Conservation (phyloP, 1,140 invertebrate genomes). For the Sesamia nonagrioides region DNA sequence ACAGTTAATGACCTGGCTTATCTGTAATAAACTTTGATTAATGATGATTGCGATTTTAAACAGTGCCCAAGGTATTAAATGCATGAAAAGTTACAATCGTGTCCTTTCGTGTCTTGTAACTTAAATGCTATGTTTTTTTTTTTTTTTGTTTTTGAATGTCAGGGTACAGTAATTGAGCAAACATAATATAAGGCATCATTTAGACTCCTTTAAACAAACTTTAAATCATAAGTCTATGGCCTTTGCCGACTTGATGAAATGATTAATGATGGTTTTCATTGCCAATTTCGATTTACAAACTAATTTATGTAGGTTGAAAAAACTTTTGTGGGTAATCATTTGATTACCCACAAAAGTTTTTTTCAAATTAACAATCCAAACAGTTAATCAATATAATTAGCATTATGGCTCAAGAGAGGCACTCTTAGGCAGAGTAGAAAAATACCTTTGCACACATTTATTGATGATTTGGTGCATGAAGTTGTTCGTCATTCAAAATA, state of each 20-base stretch:
- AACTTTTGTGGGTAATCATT: too few relatives aligned
- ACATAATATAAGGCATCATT: neutral
- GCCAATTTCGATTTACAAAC: neutral
- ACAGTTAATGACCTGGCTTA: constrained; percentile 5
- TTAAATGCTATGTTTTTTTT: neutral
- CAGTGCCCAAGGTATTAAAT: neutral
- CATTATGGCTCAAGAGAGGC: too few relatives aligned
- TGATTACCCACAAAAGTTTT: too few relatives aligned
- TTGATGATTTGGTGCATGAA: too few relatives aligned
- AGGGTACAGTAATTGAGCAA: neutral
- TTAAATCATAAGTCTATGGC: neutral
- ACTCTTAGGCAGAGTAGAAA: too few relatives aligned
- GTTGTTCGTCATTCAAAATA: too few relatives aligned
- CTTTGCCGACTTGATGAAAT: neutral
- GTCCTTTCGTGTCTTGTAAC: neutral
- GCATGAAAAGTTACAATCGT: neutral
- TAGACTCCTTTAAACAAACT: neutral
- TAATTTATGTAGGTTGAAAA: too few relatives aligned
- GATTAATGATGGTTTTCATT: constrained; percentile 17
- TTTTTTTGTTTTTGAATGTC: neutral
- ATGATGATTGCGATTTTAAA: neutral
- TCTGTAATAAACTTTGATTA: neutral
- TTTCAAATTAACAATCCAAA: too few relatives aligned
- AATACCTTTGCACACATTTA: too few relatives aligned
- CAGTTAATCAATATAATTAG: too few relatives aligned